Conservation (phyloP, 2,888 invertebrate species). For the Drosophila maculinotata region DNA sequence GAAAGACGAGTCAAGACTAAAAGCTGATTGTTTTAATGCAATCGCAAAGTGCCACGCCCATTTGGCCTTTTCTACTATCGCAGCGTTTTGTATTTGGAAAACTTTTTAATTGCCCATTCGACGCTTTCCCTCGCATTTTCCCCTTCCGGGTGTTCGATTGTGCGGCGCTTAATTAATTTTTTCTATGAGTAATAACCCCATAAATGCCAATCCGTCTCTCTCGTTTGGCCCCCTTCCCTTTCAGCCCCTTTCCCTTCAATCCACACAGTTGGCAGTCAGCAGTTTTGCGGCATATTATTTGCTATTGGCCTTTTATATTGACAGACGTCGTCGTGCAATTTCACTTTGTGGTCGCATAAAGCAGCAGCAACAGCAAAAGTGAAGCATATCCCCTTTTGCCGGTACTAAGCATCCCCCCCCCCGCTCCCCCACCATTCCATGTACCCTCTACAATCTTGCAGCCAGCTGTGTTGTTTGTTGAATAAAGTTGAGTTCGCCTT, state of each 20-base stretch:
- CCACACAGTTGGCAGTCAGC: constrained; percentile 45
- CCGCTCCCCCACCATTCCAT: background rate
- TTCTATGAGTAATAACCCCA: constrained; percentile 62
- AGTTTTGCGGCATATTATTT: constrained; percentile 71
- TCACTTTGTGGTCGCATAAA: constrained; percentile 69
- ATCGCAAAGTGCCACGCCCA: constrained; percentile 32
- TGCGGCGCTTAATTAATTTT: constrained; percentile 74
- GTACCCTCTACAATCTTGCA: background rate
- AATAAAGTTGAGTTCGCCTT: constrained; percentile 16
- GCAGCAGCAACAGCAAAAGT: constrained; percentile 26
- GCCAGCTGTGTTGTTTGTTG: constrained; percentile 24
- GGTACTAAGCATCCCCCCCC: background rate
- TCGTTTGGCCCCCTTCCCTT: background rate
- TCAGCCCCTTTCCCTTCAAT: background rate
- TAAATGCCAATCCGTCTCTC: constrained; percentile 60
- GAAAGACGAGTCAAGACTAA: constrained; percentile 10
- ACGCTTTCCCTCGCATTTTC: constrained; percentile 27
- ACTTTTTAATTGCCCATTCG: constrained; percentile 71
- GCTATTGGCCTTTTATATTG: constrained; percentile 65
- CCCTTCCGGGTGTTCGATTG: constrained; percentile 21
- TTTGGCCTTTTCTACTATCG: constrained; percentile 10
- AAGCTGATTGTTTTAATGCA: constrained; percentile 48
- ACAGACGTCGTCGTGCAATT: constrained; percentile 67
- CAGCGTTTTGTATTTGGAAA: constrained; percentile 42
- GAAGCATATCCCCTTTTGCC: constrained; percentile 17